Base-by-base conservation (phyloP, 2,113 vertebrate species). In the Mustela lutreola region DNA sequence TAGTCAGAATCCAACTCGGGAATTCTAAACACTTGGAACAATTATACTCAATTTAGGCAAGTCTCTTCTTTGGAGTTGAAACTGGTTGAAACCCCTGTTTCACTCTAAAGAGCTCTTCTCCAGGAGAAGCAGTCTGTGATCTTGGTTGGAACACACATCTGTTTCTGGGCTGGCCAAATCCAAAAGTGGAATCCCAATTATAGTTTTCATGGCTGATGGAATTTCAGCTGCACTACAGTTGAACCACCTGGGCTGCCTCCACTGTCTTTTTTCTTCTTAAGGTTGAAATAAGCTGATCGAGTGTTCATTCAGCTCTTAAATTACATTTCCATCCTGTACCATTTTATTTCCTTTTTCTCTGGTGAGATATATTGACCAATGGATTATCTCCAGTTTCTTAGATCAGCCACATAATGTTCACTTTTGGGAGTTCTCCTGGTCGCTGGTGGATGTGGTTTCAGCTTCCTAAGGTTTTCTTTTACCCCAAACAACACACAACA, bases 161-260 rank as follows among this genome's bases (percentile, higher is more conserved):
- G 92, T 97, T 97, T 97, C 95, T 95, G 89, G 58, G 81, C 42
- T 62, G 88, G 90, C 90, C 96, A 97, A 94, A 91, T 88, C 89
- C 84, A 71, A 96, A 97, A 93, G 95, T 89, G 85, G 97, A 97
- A 97, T 96, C 96, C 92, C 95, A 96, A 93, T 95, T 84, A 90
- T 39, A 97, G 94, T 97, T 97, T 97, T 96, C 92, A 95, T 78
- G 95, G 92, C 84, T 96, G 95, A 97, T 96, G 92, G 92, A 94
- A 96, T 98, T 97, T 98, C 92, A 76, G 80, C 96, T 95, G 87
- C 82, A 84, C 94, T 96, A 89, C 53, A 96, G 5, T 97, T 88
- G 97, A 95, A 94, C 71, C 94, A 97, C 96, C 97, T 97, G 96
- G 91, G 84, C 85, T 81, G 53, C 73, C 33, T 81, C 42, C n/a